A percentile compares a stretch with the other conserved stretches of the same genome.
Evolutionary conservation across 2,888 invertebrate genomes (phyloP).

Genomic region (Halictus quadricinctus): DNA sequence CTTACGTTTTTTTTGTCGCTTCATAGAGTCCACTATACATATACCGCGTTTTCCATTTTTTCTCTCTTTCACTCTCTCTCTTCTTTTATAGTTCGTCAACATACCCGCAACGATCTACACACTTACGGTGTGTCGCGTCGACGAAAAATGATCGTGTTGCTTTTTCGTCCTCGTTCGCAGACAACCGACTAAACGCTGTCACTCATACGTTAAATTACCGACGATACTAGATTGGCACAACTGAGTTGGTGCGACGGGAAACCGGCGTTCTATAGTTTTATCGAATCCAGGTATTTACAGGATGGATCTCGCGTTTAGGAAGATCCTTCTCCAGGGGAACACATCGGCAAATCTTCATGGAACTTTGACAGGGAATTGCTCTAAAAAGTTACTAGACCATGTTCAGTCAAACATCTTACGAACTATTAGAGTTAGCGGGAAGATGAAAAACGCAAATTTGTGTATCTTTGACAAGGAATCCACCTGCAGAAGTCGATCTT

Average conservation of each 20-base stretch:
- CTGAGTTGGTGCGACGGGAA: conserved; percentile 49
- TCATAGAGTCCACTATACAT: conserved; percentile 33
- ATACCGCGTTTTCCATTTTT: conserved; percentile 27
- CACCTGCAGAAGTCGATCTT: background rate
- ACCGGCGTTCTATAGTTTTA: conserved; percentile 30
- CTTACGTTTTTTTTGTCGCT: conserved; percentile 46
- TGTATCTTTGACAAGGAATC: background rate
- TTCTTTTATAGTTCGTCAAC: conserved; percentile 47
- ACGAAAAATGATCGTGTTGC: conserved; percentile 1
- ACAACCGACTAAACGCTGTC: conserved; percentile 31
- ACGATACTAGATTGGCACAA: conserved; percentile 54
- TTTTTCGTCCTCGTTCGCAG: background rate
- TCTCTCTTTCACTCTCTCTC: background rate
- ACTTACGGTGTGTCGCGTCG: background rate
- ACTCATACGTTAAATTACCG: conserved; percentile 36
- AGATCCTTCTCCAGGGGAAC: conserved; percentile 16
- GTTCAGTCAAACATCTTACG: background rate
- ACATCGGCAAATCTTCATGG: background rate
- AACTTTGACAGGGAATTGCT: background rate
- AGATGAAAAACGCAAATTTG: background rate
- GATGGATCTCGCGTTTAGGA: background rate
- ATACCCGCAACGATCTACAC: conserved; percentile 68
- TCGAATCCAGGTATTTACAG: conserved; percentile 38
- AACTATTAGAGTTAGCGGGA: background rate
- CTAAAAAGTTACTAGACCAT: background rate